These are phyloP conservation scores for Parotia lawesii DNA, from an alignment of 2,113 vertebrate species.

Conservation along the genomic window DNA sequence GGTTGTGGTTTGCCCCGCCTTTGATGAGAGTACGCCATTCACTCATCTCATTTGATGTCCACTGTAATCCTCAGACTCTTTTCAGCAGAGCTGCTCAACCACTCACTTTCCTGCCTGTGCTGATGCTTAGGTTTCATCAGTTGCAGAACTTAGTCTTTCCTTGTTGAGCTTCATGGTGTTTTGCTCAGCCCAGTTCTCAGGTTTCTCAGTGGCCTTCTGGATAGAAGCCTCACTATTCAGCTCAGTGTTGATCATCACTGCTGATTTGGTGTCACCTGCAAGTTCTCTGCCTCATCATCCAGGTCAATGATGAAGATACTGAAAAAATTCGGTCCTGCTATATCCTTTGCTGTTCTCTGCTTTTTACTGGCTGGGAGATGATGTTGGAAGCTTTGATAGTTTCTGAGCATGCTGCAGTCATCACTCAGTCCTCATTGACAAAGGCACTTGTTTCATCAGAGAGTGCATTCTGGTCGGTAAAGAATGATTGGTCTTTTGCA, in stretches of 20 bases:
- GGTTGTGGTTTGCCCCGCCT: neutral
- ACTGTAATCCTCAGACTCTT: neutral
- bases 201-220: neutral
- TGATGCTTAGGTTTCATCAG: neutral
- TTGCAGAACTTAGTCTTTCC: neutral
- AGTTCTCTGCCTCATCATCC: neutral
- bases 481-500: neutral
- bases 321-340: neutral
- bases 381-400: neutral
- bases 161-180: neutral
- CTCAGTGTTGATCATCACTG: accelerated
- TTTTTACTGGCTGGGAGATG: neutral
- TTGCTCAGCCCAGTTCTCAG: neutral
- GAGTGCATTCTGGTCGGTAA: neutral
- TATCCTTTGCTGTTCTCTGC: neutral
- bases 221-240: neutral
- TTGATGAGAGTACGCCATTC: neutral
- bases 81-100: neutral
- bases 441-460: neutral
- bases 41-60: neutral
- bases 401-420: neutral
- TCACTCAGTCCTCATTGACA: neutral
- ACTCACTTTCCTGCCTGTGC: neutral
- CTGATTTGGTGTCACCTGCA: neutral
- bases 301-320: neutral